phyloP scores from a whole-genome alignment of 2,113 vertebrate species.

The Conger conger region DNA sequence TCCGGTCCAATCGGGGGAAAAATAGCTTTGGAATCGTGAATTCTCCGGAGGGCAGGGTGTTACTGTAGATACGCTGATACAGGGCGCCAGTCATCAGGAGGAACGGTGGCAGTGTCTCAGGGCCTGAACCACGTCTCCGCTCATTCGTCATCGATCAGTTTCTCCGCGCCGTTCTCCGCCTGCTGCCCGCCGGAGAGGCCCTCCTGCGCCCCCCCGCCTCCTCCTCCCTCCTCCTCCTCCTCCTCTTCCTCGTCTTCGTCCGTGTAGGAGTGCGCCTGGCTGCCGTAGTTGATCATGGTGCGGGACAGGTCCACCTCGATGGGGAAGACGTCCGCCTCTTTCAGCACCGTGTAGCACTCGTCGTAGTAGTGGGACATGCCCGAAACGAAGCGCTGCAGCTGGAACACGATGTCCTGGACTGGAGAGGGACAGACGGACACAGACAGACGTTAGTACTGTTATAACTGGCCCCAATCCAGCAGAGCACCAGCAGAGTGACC shows the following conservation, averaged over 20 bases:
- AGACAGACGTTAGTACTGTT: neutral
- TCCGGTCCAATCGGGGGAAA: neutral
- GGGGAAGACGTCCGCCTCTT: slow-evolving; percentile 93
- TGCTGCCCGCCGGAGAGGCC: slow-evolving; percentile 37
- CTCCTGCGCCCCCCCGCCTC: slow-evolving; percentile 30
- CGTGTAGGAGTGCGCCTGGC: slow-evolving; percentile 69
- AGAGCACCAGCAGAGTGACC: neutral
- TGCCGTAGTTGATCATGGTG: slow-evolving; percentile 88
- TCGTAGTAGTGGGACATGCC: slow-evolving; percentile 96
- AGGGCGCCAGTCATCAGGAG: neutral
- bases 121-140: neutral
- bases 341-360: slow-evolving; percentile 88
- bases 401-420: slow-evolving; percentile 99
- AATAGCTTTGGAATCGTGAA: neutral
- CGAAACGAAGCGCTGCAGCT: slow-evolving; percentile 96
- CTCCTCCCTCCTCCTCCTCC: slow-evolving; percentile 46
- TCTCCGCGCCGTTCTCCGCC: slow-evolving; percentile 76
- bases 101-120: neutral
- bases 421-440: slow-evolving; percentile 19
- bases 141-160: slow-evolving; percentile 84
- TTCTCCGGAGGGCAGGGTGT: neutral
- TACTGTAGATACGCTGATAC: slow-evolving; percentile 4
- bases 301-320: slow-evolving; percentile 96
- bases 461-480: neutral
- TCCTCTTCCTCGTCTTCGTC: slow-evolving; percentile 79